Evolutionary conservation across 2,888 invertebrate species (phyloP), one percentile per base, ranked within the genome.

Genomic region (Erynnis tages): DNA sequence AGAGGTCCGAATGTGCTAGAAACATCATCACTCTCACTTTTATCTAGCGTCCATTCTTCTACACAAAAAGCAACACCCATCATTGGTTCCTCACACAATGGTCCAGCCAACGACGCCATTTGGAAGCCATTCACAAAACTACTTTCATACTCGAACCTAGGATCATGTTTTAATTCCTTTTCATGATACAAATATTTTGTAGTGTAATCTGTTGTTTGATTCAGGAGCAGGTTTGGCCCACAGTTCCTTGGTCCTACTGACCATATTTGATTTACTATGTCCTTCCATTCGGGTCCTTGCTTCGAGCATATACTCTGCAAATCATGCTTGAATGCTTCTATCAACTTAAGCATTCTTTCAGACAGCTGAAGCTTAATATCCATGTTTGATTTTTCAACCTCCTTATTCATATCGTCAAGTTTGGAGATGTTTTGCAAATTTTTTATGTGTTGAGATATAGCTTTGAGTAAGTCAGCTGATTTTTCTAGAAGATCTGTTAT

Each of bases 31-130:
- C 61, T 88, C 49, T 79, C 82, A 7, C 65, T 69, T 40, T 76
- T 71, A 29, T 90, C 88, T 29, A 94, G 74, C 0, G 86, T 90
- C 95, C 97, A 98, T 61, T 96, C 94, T 65, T 96, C 95, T 1
- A 99, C 91, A 47, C 96, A 90, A 83, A 98, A 98, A 11, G 95
- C 96, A 0, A 98, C 97, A 1, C 98, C 98, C 89, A 95, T 95
- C 94, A 99, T 94, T 1, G 98, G 98, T 73, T 99, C 99, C 67
- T 98, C 98, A 82, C 99, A 99, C 35, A 99, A 79, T 0, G 99
- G 99, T 0, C 99, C 99, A 32, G 96, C 93, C 47, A 95, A 81
- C 17, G 97, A 93, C 4, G 96, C 95, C 79, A 97, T 80, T 91
- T 97, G 95, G 81, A 97, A 94, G 5, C 96, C 97, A 81, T 95